Evolutionary conservation across 2,113 vertebrate genomes (phyloP).

Genomic region (Pseudopodoces humilis): DNA sequence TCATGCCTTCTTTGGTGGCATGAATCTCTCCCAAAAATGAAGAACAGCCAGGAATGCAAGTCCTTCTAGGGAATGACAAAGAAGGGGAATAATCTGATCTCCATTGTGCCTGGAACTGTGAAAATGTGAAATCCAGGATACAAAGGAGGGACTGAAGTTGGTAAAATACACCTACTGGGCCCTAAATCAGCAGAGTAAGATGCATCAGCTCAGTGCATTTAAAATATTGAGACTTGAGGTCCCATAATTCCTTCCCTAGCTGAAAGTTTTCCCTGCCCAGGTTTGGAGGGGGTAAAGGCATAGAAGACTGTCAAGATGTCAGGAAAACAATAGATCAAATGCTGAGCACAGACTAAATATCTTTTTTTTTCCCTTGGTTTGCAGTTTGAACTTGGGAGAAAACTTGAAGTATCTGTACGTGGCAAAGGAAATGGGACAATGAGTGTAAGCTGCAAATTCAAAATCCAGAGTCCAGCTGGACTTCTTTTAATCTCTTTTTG

Average conservation of each 20-base stretch:
- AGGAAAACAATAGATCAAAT: background rate
- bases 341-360: background rate
- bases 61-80: background rate
- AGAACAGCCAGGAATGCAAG: background rate
- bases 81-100: background rate
- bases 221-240: background rate
- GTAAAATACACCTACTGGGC: background rate
- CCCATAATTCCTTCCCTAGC: background rate
- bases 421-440: constrained; percentile 77
- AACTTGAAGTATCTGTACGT: constrained; percentile 43
- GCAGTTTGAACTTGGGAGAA: constrained; percentile 73
- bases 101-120: background rate
- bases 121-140: background rate
- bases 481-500: background rate
- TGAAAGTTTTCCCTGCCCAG: background rate
- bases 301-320: background rate
- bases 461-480: background rate
- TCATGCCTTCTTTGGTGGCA: background rate
- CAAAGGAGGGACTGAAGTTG: background rate
- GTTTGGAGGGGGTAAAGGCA: background rate
- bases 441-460: constrained; percentile 66
- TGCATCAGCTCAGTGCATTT: background rate
- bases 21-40: background rate
- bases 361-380: background rate
- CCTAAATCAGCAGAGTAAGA: background rate